Evolutionary conservation across 2,888 invertebrate species (phyloP), one percentile per base, ranked within the genome.

Genomic region (Xestia ashworthii): DNA sequence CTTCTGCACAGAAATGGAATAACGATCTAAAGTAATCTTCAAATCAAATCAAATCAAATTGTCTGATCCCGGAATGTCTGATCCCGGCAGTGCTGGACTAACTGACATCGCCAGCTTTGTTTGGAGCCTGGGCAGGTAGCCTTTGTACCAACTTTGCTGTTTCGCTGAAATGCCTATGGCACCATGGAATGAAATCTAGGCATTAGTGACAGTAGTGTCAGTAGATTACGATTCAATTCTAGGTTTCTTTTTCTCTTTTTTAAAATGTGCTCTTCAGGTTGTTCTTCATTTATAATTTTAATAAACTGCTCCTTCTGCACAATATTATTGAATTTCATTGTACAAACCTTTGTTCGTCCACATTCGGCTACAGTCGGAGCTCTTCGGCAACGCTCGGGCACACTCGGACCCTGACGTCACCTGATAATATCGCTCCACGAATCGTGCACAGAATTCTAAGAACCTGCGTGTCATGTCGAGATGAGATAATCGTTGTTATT

Each of bases 401-500:
- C 68, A 68, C 66, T 84, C 82, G 86, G 55, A 25, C 46, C 32
- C 68, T 86, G 87, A 86, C 80, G 82, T 88, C 87, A 84, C 38
- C 71, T 14, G 78, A 82, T 75, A 75, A 62, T 14, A 82, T 82
- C 86, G 65, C 71, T 88, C 65, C 74, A 67, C 71, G 87, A 87
- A 87, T 77, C 83, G 85, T 87, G 87, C 81, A 69, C 69, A 79
- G 79, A 76, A 80, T 88, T 87, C 87, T 82, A 44, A 81, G 82
- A 82, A 87, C 16, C 65, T 62, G 65, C 73, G 65, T 68, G 86
- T 82, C 67, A 78, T 65, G 41, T 64, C 5, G 12, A 62, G 62
- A 85, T 85, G 82, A 81, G 72, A 73, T 74, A 72, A 85, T 74
- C 55, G 65, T 58, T 68, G 25, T 73, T 72, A 76, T 84, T 81